These are phyloP conservation scores for Hyperoodon ampullatus DNA, from an alignment of 2,113 vertebrate genomes.

Conservation along the genomic window DNA sequence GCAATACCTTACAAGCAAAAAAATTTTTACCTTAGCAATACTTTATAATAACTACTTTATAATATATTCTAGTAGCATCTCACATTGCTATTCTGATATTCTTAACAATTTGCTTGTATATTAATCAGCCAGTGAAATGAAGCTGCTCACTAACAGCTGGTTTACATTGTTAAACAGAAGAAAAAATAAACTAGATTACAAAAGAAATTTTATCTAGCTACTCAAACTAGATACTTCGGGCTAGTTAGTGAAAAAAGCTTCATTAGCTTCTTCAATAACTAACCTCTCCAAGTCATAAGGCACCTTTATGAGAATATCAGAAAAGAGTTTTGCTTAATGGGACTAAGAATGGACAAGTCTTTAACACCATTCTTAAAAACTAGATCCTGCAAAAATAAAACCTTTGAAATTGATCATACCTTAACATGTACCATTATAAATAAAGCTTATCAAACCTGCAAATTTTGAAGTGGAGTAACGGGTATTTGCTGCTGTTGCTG, in stretches of 20 bases:
- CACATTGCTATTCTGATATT: not conserved
- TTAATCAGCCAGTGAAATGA: not conserved
- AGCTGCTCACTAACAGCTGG: not conserved
- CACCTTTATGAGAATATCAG: not conserved
- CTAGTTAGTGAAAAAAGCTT: not conserved
- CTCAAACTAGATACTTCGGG: not conserved
- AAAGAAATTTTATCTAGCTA: not conserved
- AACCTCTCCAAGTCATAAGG: not conserved
- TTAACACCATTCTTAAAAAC: conserved; percentile 10
- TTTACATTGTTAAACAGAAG: not conserved
- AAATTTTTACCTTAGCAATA: not conserved
- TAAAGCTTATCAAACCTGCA: conserved; percentile 80
- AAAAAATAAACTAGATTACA: not conserved
- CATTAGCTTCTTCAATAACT: not conserved
- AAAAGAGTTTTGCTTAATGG: not conserved
- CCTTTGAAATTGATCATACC: not conserved
- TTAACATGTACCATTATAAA: not conserved
- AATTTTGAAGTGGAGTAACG: conserved; percentile 81
- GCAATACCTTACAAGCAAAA: not conserved
- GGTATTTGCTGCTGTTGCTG: conserved; percentile 79
- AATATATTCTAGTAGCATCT: not conserved
- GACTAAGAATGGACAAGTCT: not conserved
- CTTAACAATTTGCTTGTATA: not conserved
- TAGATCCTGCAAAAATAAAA: conserved; percentile 3
- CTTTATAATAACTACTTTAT: not conserved